These are phyloP conservation scores for Phymorhynchus buccinoides DNA, from an alignment of 1,140 invertebrate genomes.

Conservation along the genomic window DNA sequence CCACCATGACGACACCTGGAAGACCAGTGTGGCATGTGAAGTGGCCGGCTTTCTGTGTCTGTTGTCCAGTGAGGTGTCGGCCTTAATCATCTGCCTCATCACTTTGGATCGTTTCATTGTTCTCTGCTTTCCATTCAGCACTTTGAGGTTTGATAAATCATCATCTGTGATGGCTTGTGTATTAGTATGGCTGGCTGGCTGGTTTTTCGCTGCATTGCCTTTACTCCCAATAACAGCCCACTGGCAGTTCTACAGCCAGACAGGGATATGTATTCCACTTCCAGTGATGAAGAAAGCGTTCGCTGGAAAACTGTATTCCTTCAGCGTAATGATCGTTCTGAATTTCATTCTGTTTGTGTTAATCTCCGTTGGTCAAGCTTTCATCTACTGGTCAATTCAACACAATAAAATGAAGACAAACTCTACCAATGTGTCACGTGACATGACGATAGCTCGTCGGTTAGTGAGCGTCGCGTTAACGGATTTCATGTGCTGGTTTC, in stretches of 20 bases:
- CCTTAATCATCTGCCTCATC: constrained; percentile 45
- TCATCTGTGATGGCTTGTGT: constrained; percentile 12
- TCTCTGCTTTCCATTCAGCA: constrained; percentile 25
- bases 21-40: constrained; percentile 16
- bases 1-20: constrained; percentile 20
- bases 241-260: constrained; percentile 50
- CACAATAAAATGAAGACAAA: not conserved
- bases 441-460: constrained; percentile 35
- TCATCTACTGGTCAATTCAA: constrained; percentile 45
- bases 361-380: constrained; percentile 47
- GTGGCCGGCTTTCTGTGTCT: constrained; percentile 40
- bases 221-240: constrained; percentile 25
- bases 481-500: constrained; percentile 46
- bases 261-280: constrained; percentile 49
- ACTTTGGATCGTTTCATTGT: constrained; percentile 48
- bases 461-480: constrained; percentile 30
- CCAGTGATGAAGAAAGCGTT: constrained; percentile 40
- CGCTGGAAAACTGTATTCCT: constrained; percentile 46
- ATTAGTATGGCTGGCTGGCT: constrained; percentile 4
- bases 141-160: constrained; percentile 15
- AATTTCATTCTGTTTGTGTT: constrained; percentile 49
- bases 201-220: constrained; percentile 21
- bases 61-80: constrained; percentile 39
- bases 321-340: constrained; percentile 46
- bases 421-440: not conserved